Percentiles rank a stretch among this genome's conserved stretches.
Conservation (phyloP, 2,797 vertebrate species). For the Semaprochilodus insignis region DNA sequence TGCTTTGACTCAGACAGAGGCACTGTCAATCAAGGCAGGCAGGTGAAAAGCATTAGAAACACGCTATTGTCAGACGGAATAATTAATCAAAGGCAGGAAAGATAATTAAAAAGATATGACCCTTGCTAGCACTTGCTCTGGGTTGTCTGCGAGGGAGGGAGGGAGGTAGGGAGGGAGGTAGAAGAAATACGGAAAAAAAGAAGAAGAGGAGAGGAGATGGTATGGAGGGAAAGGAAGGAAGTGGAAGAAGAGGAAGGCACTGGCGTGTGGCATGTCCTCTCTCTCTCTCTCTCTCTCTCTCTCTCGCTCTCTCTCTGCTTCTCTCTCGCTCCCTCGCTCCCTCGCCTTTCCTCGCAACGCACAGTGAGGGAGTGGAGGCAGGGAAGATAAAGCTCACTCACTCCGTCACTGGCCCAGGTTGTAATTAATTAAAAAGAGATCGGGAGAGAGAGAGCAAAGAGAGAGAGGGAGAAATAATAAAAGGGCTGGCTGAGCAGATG, state of each 20-base stretch:
- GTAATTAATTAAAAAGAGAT: slow-evolving; percentile 96
- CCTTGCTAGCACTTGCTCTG: slow-evolving; percentile 96
- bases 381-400: slow-evolving; percentile 93
- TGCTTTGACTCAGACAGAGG: slow-evolving; percentile 99
- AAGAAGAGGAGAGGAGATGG: background rate
- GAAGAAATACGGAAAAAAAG: slow-evolving; percentile 12
- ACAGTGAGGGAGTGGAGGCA: slow-evolving; percentile 68
- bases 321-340: slow-evolving; percentile 27
- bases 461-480: background rate
- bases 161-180: slow-evolving; percentile 71
- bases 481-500: slow-evolving; percentile 7
- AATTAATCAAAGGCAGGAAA: slow-evolving; percentile 99
- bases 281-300: slow-evolving; percentile 41
- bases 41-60: slow-evolving; percentile 99
- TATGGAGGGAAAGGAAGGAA: slow-evolving; percentile 58
- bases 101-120: slow-evolving; percentile 99
- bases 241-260: slow-evolving; percentile 57
- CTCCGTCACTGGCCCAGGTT: slow-evolving; percentile 85
- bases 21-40: slow-evolving; percentile 99
- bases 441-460: slow-evolving; percentile 60
- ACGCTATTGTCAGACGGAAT: slow-evolving; percentile 97
- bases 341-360: slow-evolving; percentile 51
- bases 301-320: slow-evolving; percentile 10
- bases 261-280: slow-evolving; percentile 56
- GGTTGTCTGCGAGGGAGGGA: slow-evolving; percentile 84